phyloP scores from a whole-genome alignment of 2,797 vertebrate species.

The Artibeus jamaicensis region DNA sequence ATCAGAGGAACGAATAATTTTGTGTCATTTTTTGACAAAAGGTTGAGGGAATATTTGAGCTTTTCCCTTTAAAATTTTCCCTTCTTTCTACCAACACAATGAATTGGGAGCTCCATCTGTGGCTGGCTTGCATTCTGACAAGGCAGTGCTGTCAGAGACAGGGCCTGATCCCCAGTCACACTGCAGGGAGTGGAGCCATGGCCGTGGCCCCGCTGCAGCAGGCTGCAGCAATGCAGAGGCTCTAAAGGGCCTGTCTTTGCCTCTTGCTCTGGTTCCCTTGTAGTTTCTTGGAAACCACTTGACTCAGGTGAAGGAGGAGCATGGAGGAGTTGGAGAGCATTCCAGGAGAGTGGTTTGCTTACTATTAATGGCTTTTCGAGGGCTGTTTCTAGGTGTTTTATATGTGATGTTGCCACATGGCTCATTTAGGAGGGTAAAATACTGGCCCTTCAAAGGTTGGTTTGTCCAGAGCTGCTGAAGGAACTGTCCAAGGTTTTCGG shows the following conservation, averaged over 20 bases:
- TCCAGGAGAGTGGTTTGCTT: not conserved
- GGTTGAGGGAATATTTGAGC: not conserved
- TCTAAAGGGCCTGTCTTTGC: not conserved
- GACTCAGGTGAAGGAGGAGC: not conserved
- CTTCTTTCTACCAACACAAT: not conserved
- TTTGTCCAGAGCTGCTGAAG: not conserved
- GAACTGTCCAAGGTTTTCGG: not conserved
- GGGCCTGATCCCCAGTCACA: not conserved
- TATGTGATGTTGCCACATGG: not conserved
- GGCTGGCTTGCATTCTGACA: not conserved
- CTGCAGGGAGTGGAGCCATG: not conserved
- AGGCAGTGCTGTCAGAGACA: not conserved
- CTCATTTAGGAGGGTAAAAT: not conserved
- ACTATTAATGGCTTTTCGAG: not conserved
- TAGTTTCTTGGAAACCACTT: not conserved
- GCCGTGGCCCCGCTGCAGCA: accelerated
- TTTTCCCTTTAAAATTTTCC: not conserved
- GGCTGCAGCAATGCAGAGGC: too few relatives aligned
- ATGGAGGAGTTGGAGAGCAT: not conserved
- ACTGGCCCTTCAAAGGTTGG: not conserved
- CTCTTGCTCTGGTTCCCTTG: not conserved
- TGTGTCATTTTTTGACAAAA: conserved; percentile 31
- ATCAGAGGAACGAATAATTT: not conserved
- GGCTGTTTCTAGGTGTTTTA: not conserved
- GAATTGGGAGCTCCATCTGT: not conserved